Percentiles rank a stretch among this genome's conserved stretches.
These are phyloP conservation scores for Molanna angustata DNA, from an alignment of 2,888 invertebrate genomes.

Conservation along the genomic window DNA sequence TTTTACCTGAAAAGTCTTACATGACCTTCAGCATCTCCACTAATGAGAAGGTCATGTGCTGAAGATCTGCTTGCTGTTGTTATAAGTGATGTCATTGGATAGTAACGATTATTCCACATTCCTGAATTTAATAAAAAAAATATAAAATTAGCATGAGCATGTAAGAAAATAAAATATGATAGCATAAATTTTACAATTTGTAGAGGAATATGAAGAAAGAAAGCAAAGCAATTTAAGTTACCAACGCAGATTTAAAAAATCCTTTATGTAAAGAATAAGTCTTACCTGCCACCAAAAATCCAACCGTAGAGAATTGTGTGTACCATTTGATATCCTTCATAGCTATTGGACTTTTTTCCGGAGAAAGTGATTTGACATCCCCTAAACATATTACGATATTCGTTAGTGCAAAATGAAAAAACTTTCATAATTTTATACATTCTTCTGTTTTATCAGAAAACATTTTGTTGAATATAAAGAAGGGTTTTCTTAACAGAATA, in stretches of 20 bases:
- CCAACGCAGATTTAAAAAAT: no score
- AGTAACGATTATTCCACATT: conserved; percentile 88
- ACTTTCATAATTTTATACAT: background rate
- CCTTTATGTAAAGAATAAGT: conserved; percentile 29
- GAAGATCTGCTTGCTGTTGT: conserved; percentile 79
- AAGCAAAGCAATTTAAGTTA: no score
- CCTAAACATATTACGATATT: no score
- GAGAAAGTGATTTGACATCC: conserved; percentile 85
- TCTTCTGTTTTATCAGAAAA: background rate
- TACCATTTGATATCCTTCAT: conserved; percentile 92
- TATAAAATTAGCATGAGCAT: background rate
- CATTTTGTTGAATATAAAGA: no score
- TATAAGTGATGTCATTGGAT: conserved; percentile 79
- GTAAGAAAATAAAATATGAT: background rate
- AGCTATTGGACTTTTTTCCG: conserved; percentile 83
- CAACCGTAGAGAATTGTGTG: conserved; percentile 82
- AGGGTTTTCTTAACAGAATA: no score
- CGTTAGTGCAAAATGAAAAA: no score
- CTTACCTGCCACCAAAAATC: conserved; percentile 81
- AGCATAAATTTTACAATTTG: no score
- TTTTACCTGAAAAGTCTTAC: conserved; percentile 75
- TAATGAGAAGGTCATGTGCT: conserved; percentile 77
- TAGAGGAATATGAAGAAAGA: no score
- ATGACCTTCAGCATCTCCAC: conserved; percentile 89
- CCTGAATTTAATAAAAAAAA: conserved; percentile 45